These are phyloP conservation scores for Sesamia inferens DNA, from an alignment of 2,888 invertebrate species.

Conservation along the genomic window DNA sequence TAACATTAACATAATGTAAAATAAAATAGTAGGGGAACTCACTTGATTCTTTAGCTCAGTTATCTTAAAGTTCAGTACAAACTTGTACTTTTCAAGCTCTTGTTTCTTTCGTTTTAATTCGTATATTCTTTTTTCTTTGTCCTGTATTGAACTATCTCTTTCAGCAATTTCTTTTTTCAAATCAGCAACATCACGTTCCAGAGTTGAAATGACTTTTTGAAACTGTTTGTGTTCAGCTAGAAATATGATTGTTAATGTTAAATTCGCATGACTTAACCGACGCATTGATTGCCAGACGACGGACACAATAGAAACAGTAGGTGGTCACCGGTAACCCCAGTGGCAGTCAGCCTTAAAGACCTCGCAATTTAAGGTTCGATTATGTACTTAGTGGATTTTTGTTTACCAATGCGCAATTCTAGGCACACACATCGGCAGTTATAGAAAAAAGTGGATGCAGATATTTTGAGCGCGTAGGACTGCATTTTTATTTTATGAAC, in stretches of 20 bases:
- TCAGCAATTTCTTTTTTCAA: conserved; percentile 96
- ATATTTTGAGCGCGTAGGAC: no score
- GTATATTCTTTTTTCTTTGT: conserved; percentile 95
- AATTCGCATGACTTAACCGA: not conserved
- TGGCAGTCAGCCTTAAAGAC: no score
- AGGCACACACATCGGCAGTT: no score
- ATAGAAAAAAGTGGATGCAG: no score
- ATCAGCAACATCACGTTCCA: conserved; percentile 94
- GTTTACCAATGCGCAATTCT: no score
- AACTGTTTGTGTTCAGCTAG: conserved; percentile 92
- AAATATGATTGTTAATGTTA: conserved; percentile 47
- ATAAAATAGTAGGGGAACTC: conserved; percentile 48
- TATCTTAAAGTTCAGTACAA: conserved; percentile 97
- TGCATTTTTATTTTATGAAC: no score
- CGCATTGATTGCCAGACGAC: not conserved
- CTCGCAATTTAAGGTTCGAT: no score
- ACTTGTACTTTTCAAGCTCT: conserved; percentile 97
- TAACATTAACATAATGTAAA: not conserved
- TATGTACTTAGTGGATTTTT: no score
- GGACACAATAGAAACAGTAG: no score
- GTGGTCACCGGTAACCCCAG: no score
- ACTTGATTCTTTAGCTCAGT: conserved; percentile 95
- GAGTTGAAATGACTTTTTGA: conserved; percentile 92
- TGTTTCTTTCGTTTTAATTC: conserved; percentile 95
- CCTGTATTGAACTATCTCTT: conserved; percentile 95